Conservation (phyloP, 2,797 vertebrate genomes). For the Meda fulgida region DNA sequence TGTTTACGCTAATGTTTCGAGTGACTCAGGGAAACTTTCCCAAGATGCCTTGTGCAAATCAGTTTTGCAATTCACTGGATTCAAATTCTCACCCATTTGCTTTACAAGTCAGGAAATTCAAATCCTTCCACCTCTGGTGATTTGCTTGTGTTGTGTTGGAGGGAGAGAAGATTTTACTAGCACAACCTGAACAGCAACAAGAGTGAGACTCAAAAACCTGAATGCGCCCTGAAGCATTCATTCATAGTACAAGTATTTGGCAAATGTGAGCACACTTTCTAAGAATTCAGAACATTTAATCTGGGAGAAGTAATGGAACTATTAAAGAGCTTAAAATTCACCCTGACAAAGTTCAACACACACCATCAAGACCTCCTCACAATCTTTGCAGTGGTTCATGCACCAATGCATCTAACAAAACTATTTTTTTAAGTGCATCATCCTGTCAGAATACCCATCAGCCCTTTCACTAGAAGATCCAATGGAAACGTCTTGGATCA, state of each 20-base stretch:
- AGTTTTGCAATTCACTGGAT: conserved; percentile 44
- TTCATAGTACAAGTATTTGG: neutral
- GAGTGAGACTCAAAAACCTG: neutral
- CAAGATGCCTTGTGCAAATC: conserved; percentile 32
- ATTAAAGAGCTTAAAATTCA: neutral
- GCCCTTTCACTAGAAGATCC: neutral
- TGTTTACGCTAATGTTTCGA: too few relatives aligned
- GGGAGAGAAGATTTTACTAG: conserved; percentile 55
- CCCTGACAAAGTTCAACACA: neutral
- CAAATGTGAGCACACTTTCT: neutral
- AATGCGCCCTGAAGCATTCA: neutral
- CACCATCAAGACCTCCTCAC: neutral
- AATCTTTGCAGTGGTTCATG: neutral
- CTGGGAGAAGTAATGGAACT: neutral
- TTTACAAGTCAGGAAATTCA: conserved; percentile 57
- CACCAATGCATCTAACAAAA: neutral
- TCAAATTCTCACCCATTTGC: conserved; percentile 58
- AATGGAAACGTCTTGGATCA: neutral
- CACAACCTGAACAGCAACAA: conserved; percentile 29
- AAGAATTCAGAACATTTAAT: neutral
- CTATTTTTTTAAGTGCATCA: conserved; percentile 4
- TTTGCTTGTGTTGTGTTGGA: conserved; percentile 53
- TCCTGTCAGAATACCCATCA: neutral
- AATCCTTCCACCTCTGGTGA: conserved; percentile 46
- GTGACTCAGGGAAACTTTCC: neutral